Evolutionary conservation across 2,888 invertebrate genomes (phyloP), one percentile per base, ranked within the genome.

Genomic region (Melinaea marsaeus): DNA sequence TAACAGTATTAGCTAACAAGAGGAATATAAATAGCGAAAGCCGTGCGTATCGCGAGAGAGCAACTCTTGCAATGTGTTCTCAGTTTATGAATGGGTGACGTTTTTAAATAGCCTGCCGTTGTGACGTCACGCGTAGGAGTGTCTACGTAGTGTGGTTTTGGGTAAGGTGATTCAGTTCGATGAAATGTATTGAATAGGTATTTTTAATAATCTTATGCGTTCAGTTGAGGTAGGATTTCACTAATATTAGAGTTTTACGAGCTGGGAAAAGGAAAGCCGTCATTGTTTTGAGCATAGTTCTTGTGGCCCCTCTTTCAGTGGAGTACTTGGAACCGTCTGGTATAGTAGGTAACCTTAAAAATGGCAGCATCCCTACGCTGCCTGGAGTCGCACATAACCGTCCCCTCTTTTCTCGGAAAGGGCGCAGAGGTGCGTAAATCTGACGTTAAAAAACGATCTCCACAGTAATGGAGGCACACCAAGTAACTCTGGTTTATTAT

Each of bases 21-120:
- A 72, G 74, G 76, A 32, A 75, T 76, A 75, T 71, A 78, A 79
- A 80, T 77, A 77, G 63, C 68, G 67, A 61, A 58, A 68, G 65
- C 65, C 88, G 88, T 88, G 86, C 85, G 86, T 81, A 82, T 85
- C 81, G 84, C 81, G 68, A 81, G 78, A 70, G 74, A 75, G 72
- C 77, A 79, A 72, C 74, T 75, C 72, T 75, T 77, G 75, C 75
- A 88, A 83, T 90, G 86, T 80, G 76, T 71, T 70, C 65, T 61
- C 73, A 75, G 74, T 86, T 90, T 81, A 88, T 90, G 90, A 90
- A 90, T 90, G 90, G 75, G 79, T 90, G 90, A 90, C 90, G 90
- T 84, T 84, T 78, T 85, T 82, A 85, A 84, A 86, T 86, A 85
- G 75, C 74, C 58, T 58, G 60, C 61, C 64, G 65, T 65, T 66